Evolutionary conservation across 2,797 vertebrate species (phyloP).

Genomic region (Propithecus deckenii): DNA sequence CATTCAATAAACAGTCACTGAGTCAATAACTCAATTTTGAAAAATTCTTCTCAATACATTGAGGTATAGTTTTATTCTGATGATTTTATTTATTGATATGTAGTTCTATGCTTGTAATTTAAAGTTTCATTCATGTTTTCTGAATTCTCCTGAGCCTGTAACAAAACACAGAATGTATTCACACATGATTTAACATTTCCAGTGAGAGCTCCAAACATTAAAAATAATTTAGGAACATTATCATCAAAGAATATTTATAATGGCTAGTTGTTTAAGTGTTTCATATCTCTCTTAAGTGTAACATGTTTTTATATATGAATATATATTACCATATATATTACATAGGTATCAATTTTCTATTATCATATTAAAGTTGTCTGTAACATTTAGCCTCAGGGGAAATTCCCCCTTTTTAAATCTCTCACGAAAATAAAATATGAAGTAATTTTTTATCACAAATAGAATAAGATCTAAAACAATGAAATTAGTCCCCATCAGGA

Average conservation of each 20-base stretch:
- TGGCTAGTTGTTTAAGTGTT: not conserved
- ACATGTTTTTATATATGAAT: not conserved
- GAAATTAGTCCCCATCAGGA: not conserved
- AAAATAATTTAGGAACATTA: not conserved
- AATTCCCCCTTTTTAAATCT: not conserved
- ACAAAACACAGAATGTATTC: not conserved
- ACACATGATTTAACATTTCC: not conserved
- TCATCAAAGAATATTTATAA: not conserved
- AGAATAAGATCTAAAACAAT: conserved; percentile 14
- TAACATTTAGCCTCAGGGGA: not conserved
- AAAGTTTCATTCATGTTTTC: not conserved
- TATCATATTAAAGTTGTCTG: not conserved
- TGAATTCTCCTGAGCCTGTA: not conserved
- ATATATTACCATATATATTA: not conserved
- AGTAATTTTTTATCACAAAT: not conserved
- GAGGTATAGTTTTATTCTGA: not conserved
- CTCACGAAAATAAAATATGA: not conserved
- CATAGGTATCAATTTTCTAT: not conserved
- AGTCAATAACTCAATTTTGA: not conserved
- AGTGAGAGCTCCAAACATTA: not conserved
- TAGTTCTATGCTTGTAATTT: not conserved
- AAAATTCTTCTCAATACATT: not conserved
- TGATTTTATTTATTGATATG: not conserved
- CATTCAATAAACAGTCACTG: not conserved
- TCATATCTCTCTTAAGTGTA: not conserved